Base-by-base conservation (phyloP, 2,113 vertebrate species). In the Octodon degus region DNA sequence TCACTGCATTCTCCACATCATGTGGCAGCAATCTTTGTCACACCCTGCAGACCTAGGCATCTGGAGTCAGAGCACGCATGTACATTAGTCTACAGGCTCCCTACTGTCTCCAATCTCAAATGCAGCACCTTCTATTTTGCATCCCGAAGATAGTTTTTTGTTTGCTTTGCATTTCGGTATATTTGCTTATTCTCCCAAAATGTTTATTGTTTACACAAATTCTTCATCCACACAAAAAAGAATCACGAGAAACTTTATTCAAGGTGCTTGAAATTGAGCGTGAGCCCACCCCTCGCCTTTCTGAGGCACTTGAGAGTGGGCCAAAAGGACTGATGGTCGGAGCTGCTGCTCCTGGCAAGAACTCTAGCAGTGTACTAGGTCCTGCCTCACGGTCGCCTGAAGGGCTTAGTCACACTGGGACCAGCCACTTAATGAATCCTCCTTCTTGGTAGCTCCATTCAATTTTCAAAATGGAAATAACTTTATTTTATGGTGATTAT, bases 1-100 rank as follows among this genome's bases (percentile, higher is more conserved):
- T 90, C 40, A 63, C 34, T 91, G 74, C 80, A 93, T 65, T 90
- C 2, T 32, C 22, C 83, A 27, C n/a, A 55, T 72, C 47, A 67
- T 81, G 58, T 93, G 62, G 67, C 11, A 34, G 37, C n/a, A 4
- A 55, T 12, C 34, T 91, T 87, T 97, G 87, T 47, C 89, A 79
- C 24, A 76, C 8, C 14, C 74, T 37, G 60, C 19, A 11, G 43
- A 92, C 16, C 53, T 25, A 55, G 65, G 19, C 17, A 19, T 62
- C 77, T 62, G 25, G 30, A 86, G 27, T 79, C 37, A 72, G n/a
- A 11, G 47, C 25, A 60, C 9, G 22, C 0, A 76, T 30, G 17
- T 10, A 34, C 4, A 13, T 6, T 87, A 3, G n/a, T 37, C 60
- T 83, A 5, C 10, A 50, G 34, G 25, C 65, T 77, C 11, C 13